Percentiles rank a stretch among this genome's conserved stretches.
phyloP scores from a whole-genome alignment of 1,140 invertebrate species.

The Paraescarpia echinospica region DNA sequence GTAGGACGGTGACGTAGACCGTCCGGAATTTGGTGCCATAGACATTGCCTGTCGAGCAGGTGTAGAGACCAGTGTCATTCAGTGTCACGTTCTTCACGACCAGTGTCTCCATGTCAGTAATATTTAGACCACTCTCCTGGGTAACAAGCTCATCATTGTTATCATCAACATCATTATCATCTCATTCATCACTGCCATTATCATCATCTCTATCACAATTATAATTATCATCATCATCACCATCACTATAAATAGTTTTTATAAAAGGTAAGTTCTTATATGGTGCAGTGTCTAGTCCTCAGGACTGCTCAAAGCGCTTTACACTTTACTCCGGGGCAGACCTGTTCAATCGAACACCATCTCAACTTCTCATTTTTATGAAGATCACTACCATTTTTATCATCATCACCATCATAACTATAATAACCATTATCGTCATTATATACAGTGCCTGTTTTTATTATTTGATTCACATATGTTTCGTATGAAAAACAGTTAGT shows the following conservation, averaged over 20 bases:
- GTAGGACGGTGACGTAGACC: constrained; percentile 81
- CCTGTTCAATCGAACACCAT: no score
- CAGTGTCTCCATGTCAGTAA: constrained; percentile 63
- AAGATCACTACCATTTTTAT: no score
- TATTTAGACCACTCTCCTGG: background rate
- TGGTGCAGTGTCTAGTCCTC: no score
- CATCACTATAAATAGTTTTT: background rate
- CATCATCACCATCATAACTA: no score
- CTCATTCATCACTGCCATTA: background rate
- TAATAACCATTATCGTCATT: no score
- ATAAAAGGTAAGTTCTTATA: no score
- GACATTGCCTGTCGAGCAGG: constrained; percentile 81
- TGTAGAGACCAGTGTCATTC: constrained; percentile 89
- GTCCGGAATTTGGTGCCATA: constrained; percentile 75
- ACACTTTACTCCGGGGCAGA: no score
- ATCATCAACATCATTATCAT: background rate
- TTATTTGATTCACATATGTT: no score
- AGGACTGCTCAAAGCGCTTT: no score
- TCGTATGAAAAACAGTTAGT: no score
- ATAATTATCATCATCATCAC: background rate
- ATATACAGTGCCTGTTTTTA: no score
- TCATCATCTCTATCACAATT: background rate
- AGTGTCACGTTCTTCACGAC: constrained; percentile 81
- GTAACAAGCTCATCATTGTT: background rate
- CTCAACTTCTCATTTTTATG: no score